Conservation (phyloP, 2,113 vertebrate species). For the Nicator chloris region DNA sequence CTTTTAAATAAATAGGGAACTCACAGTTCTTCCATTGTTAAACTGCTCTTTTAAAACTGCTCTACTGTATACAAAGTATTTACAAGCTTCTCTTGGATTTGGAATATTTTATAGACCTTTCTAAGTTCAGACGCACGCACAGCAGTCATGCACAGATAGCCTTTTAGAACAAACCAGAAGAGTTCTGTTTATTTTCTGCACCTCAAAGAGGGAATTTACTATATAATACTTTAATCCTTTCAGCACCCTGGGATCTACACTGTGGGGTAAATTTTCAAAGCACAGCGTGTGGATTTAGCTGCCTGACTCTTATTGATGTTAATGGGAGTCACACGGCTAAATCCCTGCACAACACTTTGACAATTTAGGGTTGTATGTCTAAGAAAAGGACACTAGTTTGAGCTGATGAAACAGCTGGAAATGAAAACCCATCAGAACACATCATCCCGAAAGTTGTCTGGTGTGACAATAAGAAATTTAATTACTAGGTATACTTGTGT, state of each 20-base stretch:
- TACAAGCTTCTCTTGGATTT: constrained; percentile 2
- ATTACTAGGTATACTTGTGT: constrained; percentile 41
- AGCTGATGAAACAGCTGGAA: constrained; percentile 68
- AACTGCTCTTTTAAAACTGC: not conserved
- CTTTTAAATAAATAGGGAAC: not conserved
- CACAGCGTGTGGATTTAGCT: constrained; percentile 61
- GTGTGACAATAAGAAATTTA: constrained; percentile 50
- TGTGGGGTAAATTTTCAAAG: constrained; percentile 73
- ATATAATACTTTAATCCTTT: constrained; percentile 74
- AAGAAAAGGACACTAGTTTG: constrained; percentile 61
- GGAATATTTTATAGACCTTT: constrained; percentile 26
- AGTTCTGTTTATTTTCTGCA: constrained; percentile 40
- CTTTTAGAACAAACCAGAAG: constrained; percentile 55
- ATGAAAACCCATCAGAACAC: constrained; percentile 42
- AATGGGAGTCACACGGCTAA: constrained; percentile 74
- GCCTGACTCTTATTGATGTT: constrained; percentile 68
- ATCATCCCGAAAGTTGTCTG: constrained; percentile 43
- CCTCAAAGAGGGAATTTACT: constrained; percentile 62
- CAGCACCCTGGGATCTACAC: constrained; percentile 67
- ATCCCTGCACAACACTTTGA: constrained; percentile 63
- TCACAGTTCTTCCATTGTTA: not conserved
- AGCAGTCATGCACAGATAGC: constrained; percentile 38
- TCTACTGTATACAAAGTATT: not conserved
- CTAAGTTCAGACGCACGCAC: not conserved
- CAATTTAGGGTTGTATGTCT: constrained; percentile 67